These are phyloP conservation scores for Apamea crenata DNA, from an alignment of 2,888 invertebrate genomes.

Conservation along the genomic window DNA sequence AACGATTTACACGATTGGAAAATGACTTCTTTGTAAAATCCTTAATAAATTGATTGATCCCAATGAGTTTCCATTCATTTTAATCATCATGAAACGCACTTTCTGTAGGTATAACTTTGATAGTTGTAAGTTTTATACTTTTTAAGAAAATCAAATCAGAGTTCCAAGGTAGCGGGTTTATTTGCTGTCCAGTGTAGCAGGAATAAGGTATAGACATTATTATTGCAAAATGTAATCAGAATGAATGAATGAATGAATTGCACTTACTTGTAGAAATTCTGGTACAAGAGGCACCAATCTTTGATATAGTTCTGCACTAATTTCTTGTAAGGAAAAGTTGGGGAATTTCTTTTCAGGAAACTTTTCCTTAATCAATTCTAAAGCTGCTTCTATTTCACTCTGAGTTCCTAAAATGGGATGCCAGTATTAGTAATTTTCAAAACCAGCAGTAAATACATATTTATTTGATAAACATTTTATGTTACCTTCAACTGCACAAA, in stretches of 20 bases:
- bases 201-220: constrained; percentile 3
- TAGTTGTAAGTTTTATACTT: not conserved
- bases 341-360: constrained; percentile 96
- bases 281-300: constrained; percentile 88
- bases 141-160: constrained; percentile 1
- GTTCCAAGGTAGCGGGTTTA: not conserved
- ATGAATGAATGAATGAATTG: too few relatives aligned
- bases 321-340: constrained; percentile 93
- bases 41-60: not conserved
- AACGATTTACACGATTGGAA: not conserved
- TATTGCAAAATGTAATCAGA: not conserved
- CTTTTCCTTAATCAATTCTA: constrained; percentile 95
- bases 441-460: not conserved
- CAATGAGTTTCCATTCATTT: too few relatives aligned
- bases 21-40: not conserved
- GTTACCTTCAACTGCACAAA: constrained; percentile 95
- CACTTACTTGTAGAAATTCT: constrained; percentile 91
- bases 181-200: too few relatives aligned
- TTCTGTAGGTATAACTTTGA: not conserved
- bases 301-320: constrained; percentile 89
- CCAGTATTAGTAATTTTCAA: not conserved
- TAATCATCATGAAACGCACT: too few relatives aligned
- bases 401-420: constrained; percentile 90
- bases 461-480: not conserved
- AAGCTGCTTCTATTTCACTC: constrained; percentile 94